Evolutionary conservation across 2,888 invertebrate species (phyloP), one percentile per base, ranked within the genome.

Genomic region (Bugula neritina): DNA sequence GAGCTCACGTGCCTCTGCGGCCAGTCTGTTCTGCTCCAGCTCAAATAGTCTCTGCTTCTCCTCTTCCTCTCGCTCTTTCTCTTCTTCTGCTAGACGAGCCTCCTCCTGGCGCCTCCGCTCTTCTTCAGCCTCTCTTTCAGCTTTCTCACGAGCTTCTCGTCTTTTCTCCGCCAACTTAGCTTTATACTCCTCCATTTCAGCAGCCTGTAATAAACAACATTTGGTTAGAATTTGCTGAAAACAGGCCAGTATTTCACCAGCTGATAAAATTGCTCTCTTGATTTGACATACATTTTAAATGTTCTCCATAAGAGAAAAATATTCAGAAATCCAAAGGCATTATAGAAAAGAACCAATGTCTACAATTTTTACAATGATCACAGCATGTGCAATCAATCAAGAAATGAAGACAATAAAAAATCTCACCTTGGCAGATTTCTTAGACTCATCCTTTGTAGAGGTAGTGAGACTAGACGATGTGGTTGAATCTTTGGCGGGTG

Each of bases 111-210:
- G 85, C 78, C 87, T 87, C 77, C 91, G 87, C 85, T 94, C 94
- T 71, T 90, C 85, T 83, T 94, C 93, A 0, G 94, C 94, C 84
- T 93, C 92, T 73, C 90, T 85, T 87, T 96, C 95, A 17, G 94
- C 91, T 84, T 94, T 94, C 85, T 94, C 95, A 25, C 95, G 86
- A 17, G 94, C 94, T 74, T 92, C 86, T 73, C 93, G 88, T 76
- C 95, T 87, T 74, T 93, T 88, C 86, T 95, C 95, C 0, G 95
- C 94, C 72, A 96, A 86, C 72, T 94, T 94, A 25, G 94, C 94
- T 85, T 94, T 95, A 10, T 95, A 95, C 83, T 94, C 90, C 83
- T 93, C 94, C 73, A 78, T 77, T 63, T 78, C 78, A 69, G 77
- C 74, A 71, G 27, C 35, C 69, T 72, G 52, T 5, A 31, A 29